Conservation (phyloP, 2,888 invertebrate species). For the Amblyjoppa fuscipennis region DNA sequence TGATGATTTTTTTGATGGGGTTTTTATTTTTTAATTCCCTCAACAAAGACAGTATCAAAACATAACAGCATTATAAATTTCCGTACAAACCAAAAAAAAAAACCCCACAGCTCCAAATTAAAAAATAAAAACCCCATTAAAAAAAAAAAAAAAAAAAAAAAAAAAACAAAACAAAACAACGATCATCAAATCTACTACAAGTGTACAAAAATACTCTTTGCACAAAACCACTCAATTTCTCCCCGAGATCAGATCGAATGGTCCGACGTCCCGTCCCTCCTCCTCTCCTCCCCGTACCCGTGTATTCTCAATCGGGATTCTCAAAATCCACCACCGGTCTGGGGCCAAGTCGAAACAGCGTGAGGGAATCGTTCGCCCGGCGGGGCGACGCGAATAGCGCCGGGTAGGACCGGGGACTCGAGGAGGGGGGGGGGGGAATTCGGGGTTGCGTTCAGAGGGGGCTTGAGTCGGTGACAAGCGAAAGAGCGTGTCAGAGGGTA, state of each 20-base stretch:
- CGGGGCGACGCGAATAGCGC: no score
- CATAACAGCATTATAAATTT: no score
- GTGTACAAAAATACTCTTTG: background rate
- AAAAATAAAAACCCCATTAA: no score
- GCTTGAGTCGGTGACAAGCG: slow-evolving; percentile 81
- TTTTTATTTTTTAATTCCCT: no score
- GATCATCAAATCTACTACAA: no score
- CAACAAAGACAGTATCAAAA: background rate
- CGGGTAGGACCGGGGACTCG: background rate
- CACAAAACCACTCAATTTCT: background rate
- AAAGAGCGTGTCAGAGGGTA: slow-evolving; percentile 85
- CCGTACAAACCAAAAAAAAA: no score
- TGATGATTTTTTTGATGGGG: no score
- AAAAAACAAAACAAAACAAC: no score
- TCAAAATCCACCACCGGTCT: background rate
- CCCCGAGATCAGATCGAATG: background rate
- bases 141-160: no score
- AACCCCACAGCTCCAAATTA: no score
- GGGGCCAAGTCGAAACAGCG: slow-evolving; percentile 34
- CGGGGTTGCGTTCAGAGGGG: slow-evolving; percentile 47
- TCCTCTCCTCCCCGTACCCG: background rate
- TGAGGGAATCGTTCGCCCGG: slow-evolving; percentile 24
- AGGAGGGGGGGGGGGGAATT: slow-evolving; percentile 19
- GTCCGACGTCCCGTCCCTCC: background rate
- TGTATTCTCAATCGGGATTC: background rate